phyloP scores from a whole-genome alignment of 2,797 vertebrate species.

The Ctenopoma multispine region DNA sequence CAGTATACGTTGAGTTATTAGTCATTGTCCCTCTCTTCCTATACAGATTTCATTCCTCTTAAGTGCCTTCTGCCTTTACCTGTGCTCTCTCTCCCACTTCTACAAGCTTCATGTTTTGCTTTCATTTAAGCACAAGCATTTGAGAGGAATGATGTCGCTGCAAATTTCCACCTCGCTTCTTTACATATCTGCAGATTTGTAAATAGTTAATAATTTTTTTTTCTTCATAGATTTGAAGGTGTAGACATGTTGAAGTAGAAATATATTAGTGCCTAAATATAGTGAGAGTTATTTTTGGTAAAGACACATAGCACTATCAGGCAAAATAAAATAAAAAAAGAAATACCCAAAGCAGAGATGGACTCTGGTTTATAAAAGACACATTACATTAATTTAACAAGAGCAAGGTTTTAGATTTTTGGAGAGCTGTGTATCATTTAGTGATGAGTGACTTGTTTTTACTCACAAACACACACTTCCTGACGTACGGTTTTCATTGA shows the following conservation, averaged over 20 bases:
- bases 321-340: slow-evolving; percentile 39
- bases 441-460: background rate
- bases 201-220: slow-evolving; percentile 78
- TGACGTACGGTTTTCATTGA: background rate
- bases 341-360: slow-evolving; percentile 33
- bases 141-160: slow-evolving; percentile 83
- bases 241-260: slow-evolving; percentile 72
- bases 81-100: background rate
- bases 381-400: background rate
- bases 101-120: slow-evolving; percentile 25
- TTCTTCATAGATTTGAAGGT: slow-evolving; percentile 72
- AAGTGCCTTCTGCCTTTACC: slow-evolving; percentile 82
- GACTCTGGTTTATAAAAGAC: slow-evolving; percentile 41
- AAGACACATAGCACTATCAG: slow-evolving; percentile 74
- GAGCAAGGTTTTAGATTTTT: background rate
- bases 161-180: slow-evolving; percentile 56
- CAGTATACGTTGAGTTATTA: slow-evolving; percentile 12
- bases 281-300: slow-evolving; percentile 80
- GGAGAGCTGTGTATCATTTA: background rate
- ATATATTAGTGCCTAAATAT: slow-evolving; percentile 84
- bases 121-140: slow-evolving; percentile 68
- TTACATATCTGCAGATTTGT: slow-evolving; percentile 77
- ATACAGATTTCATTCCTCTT: slow-evolving; percentile 83
- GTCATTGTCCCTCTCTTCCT: slow-evolving; percentile 44
- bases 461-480: background rate